Evolutionary conservation across 1,140 invertebrate genomes (phyloP).

Genomic region (Sitobion miscanthi): DNA sequence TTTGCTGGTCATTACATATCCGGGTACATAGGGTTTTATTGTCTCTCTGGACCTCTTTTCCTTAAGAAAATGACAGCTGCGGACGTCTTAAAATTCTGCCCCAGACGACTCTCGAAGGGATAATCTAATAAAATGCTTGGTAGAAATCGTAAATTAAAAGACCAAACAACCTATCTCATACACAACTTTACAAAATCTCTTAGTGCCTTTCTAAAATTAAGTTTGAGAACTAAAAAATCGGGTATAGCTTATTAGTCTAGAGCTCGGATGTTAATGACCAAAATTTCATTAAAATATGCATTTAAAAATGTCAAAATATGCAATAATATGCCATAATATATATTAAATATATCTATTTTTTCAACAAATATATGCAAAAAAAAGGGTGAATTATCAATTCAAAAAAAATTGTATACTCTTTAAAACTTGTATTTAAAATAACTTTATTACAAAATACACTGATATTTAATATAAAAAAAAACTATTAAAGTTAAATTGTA

Average conservation of each 20-base stretch:
- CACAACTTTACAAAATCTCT: not conserved
- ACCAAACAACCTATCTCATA: not conserved
- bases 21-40: conserved; percentile 3
- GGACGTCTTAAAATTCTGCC: conserved; percentile 29
- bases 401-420: too few relatives aligned
- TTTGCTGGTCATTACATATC: conserved; percentile 29
- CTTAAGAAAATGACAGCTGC: conserved; percentile 30
- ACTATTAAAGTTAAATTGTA: too few relatives aligned
- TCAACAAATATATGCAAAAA: too few relatives aligned
- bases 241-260: not conserved
- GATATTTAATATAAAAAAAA: too few relatives aligned
- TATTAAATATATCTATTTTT: too few relatives aligned
- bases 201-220: not conserved
- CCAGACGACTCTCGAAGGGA: not conserved
- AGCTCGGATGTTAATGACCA: too few relatives aligned
- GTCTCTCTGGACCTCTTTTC: not conserved
- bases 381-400: too few relatives aligned
- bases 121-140: not conserved
- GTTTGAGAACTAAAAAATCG: not conserved
- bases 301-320: too few relatives aligned
- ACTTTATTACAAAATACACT: too few relatives aligned
- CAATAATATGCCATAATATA: too few relatives aligned
- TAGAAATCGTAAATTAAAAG: not conserved
- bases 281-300: too few relatives aligned
- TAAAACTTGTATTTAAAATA: too few relatives aligned